These are phyloP conservation scores for Heliconius himera DNA, from an alignment of 1,140 invertebrate species.

Conservation along the genomic window DNA sequence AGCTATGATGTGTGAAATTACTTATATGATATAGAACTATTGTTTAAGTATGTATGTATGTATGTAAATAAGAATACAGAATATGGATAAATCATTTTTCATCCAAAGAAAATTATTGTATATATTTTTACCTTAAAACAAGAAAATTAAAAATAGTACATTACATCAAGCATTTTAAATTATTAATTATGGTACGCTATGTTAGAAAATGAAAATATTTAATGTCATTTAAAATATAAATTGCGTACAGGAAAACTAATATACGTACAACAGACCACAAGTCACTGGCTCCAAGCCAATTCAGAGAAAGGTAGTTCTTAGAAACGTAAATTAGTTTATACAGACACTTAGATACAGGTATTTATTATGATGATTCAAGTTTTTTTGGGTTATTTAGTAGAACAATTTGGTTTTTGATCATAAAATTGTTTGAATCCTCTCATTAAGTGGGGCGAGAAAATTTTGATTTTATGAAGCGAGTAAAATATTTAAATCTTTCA, in stretches of 20 bases:
- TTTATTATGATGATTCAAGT: conserved; percentile 17
- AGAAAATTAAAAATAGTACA: no score
- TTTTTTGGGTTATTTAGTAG: background rate
- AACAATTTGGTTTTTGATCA: background rate
- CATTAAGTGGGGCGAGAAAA: no score
- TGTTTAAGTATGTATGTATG: no score
- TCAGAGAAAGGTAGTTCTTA: conserved; percentile 24
- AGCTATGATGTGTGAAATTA: no score
- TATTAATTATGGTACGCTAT: background rate
- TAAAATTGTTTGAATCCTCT: background rate
- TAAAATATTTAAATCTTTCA: no score
- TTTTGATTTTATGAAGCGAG: no score
- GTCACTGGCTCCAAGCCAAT: conserved; percentile 21
- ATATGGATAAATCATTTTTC: no score
- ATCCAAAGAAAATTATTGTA: no score
- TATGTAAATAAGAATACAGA: no score
- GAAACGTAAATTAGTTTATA: conserved; percentile 24
- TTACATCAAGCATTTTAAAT: no score
- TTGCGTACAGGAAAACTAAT: conserved; percentile 5
- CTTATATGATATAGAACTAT: no score
- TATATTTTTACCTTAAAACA: no score
- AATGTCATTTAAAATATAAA: conserved; percentile 3
- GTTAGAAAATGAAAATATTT: background rate
- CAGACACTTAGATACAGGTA: conserved; percentile 20
- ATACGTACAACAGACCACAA: background rate